Evolutionary conservation across 2,888 invertebrate species (phyloP), one percentile per base, ranked within the genome.

Genomic region (Elaeidobius kamerunicus): DNA sequence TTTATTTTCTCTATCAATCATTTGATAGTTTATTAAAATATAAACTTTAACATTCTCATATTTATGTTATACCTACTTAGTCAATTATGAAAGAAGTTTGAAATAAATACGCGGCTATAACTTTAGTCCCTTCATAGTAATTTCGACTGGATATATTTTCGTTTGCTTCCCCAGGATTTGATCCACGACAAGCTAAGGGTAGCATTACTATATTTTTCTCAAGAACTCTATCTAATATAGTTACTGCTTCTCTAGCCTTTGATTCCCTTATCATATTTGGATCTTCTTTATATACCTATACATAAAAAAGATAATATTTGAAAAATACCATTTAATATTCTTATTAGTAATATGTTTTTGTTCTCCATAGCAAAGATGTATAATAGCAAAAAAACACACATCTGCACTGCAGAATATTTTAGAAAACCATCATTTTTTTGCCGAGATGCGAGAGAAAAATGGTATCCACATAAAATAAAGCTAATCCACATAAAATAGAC

Each of bases 191-290:
- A 0, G 69, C 69, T 17, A 76, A 52, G 1, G 75, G 75, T 36
- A 76, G 44, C 12, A 76, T 62, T 2, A 76, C 52, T 18, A 76
- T 70, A 53, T 66, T 70, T 20, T 67, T 70, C 16, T 74, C 74
- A 16, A 74, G 58, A 2, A 69, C 67, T 47, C 68, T 66, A 38
- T 70, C 67, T 15, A 76, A 60, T 41, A 73, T 69, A n/a, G 73
- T 68, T 1, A 76, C 61, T 2, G 68, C 66, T 41, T 68, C 66
- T 53, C 72, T 62, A 43, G 68, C 69, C 15, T 65, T 67, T 50
- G 75, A 73, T 57, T 75, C 73, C 14, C 75, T 67, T 35, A 75
- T 75, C 61, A 75, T 66, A 58, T 69, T 75, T 1, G 74, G 73
- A 43, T 72, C 71, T 61, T 73, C 73, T 57, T 75, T 75, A 56